Conservation (phyloP, 2,113 vertebrate species). For the Thamnophis sirtalis region DNA sequence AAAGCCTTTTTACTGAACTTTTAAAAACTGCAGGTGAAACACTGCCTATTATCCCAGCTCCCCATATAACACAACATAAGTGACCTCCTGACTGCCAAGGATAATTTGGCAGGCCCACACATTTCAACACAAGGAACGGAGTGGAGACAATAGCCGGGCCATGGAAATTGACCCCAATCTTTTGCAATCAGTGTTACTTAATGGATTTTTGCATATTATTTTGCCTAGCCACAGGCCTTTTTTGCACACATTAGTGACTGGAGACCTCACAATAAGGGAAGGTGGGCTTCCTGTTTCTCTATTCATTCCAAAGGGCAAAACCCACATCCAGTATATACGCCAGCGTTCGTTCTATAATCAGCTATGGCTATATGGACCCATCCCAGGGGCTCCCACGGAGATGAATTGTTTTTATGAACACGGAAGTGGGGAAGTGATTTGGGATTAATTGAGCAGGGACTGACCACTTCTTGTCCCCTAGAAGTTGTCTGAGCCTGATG, state of each 20-base stretch:
- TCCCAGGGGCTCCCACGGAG: not conserved
- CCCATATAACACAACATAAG: slow-evolving; percentile 45
- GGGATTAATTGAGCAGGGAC: not conserved
- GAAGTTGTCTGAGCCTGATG: not conserved
- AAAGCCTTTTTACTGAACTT: slow-evolving; percentile 43
- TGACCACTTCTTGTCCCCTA: not conserved
- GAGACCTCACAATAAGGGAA: not conserved
- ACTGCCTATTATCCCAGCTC: slow-evolving; percentile 51
- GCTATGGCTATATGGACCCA: not conserved
- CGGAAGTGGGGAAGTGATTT: not conserved
- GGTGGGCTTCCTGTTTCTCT: not conserved
- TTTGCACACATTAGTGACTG: not conserved
- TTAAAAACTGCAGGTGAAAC: slow-evolving; percentile 57
- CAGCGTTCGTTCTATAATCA: not conserved
- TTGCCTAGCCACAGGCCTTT: not conserved
- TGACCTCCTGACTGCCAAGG: slow-evolving; percentile 3
- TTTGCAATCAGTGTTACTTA: not conserved
- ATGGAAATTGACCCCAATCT: not conserved
- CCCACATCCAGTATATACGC: not conserved
- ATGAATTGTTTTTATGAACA: not conserved
- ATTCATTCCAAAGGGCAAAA: not conserved
- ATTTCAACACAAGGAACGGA: not conserved
- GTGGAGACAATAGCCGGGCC: not conserved
- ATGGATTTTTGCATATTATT: not conserved
- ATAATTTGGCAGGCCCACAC: not conserved